A percentile compares a stretch with the other conserved stretches of the same genome.
Conservation (phyloP, 2,797 vertebrate genomes). For the Mallotus villosus region DNA sequence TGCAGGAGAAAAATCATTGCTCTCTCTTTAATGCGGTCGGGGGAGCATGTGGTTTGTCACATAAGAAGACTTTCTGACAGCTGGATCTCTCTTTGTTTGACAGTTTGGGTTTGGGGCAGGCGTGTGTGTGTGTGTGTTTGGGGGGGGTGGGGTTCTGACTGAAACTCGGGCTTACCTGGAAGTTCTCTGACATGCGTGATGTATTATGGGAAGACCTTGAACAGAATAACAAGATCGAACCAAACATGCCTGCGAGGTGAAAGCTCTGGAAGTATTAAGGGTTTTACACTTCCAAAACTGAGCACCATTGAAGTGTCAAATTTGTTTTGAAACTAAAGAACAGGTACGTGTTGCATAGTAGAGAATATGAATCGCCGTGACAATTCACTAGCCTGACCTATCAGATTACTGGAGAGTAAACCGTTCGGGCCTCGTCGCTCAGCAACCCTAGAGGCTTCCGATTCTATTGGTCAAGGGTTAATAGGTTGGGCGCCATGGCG, state of each 20-base stretch:
- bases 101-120: slow-evolving; percentile 45
- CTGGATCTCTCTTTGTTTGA: slow-evolving; percentile 47
- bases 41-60: slow-evolving; percentile 49
- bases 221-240: no score
- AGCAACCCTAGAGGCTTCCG: slow-evolving; percentile 34
- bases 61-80: slow-evolving; percentile 59
- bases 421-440: slow-evolving; percentile 47
- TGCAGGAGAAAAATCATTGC: slow-evolving; percentile 45
- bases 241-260: no score
- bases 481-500: slow-evolving; percentile 63
- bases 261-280: background rate
- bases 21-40: slow-evolving; percentile 52
- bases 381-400: slow-evolving; percentile 43
- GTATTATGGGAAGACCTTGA: no score
- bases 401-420: slow-evolving; percentile 50
- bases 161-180: slow-evolving; percentile 34
- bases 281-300: background rate
- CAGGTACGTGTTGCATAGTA: slow-evolving; percentile 23
- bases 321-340: background rate
- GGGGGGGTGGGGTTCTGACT: no score
- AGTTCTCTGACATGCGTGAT: slow-evolving; percentile 35
- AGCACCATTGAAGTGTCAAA: background rate
- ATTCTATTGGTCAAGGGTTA: slow-evolving; percentile 68
- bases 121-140: no score
- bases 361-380: slow-evolving; percentile 33